Evolutionary conservation across 1,140 invertebrate species (phyloP).

Genomic region (Tetranychus cinnabarinus): DNA sequence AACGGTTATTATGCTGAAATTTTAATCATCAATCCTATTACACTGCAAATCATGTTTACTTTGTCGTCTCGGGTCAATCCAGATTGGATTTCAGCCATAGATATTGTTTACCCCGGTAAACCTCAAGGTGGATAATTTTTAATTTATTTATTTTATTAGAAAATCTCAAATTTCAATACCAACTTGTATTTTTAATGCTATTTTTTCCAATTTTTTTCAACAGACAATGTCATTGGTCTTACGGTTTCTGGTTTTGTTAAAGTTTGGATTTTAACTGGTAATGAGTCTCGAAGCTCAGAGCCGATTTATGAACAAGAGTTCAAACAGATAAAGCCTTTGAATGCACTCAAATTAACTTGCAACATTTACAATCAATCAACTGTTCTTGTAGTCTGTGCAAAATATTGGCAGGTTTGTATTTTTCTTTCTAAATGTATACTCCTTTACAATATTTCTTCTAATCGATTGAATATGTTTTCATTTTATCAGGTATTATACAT

Average conservation of each 20-base stretch:
- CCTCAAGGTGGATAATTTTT: not conserved
- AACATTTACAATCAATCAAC: constrained; percentile 87
- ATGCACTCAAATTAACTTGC: constrained; percentile 75
- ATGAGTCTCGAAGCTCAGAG: constrained; percentile 48
- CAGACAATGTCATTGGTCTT: constrained; percentile 84
- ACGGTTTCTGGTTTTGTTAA: constrained; percentile 92
- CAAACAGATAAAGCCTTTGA: constrained; percentile 79
- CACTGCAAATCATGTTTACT: constrained; percentile 69
- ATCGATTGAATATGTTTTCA: not conserved
- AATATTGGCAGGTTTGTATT: constrained; percentile 79
- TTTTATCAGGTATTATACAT: not conserved
- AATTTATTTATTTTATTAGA: not conserved
- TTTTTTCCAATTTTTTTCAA: not conserved
- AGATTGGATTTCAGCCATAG: constrained; percentile 91
- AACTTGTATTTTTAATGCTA: not conserved
- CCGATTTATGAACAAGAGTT: constrained; percentile 91
- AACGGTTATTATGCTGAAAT: constrained; percentile 96
- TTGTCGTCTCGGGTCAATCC: constrained; percentile 85
- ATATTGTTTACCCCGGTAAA: constrained; percentile 50
- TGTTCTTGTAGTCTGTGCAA: constrained; percentile 81
- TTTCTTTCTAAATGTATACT: not conserved
- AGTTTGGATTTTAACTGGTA: constrained; percentile 78
- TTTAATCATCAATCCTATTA: constrained; percentile 66
- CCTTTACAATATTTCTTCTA: constrained; percentile 8
- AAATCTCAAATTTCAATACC: not conserved